phyloP scores from a whole-genome alignment of 2,888 invertebrate species.

The Theristus sp. region DNA sequence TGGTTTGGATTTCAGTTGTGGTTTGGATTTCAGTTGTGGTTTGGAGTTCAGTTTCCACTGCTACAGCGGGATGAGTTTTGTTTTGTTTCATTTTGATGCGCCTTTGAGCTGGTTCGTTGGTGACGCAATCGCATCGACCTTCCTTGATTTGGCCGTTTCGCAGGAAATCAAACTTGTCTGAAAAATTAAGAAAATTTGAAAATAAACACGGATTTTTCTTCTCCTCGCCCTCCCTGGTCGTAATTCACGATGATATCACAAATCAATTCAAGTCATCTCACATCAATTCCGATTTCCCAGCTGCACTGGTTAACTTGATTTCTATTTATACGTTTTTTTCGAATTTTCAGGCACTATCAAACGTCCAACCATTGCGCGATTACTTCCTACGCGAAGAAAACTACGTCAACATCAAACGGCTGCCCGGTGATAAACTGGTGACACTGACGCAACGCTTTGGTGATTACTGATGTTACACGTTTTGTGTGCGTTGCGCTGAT shows the following conservation, averaged over 20 bases:
- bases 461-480: too few species aligned
- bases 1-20: too few species aligned
- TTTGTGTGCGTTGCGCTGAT: too few species aligned
- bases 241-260: not conserved
- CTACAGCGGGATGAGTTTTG: not conserved
- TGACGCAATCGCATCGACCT: too few species aligned
- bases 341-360: conserved; percentile 57
- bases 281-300: not conserved
- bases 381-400: conserved; percentile 85
- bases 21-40: too few species aligned
- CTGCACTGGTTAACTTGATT: too few species aligned
- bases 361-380: conserved; percentile 78
- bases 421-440: conserved; percentile 83
- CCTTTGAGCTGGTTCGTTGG: too few species aligned
- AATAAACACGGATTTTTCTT: not conserved
- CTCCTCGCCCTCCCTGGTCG: not conserved
- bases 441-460: conserved; percentile 53
- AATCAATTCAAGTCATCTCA: not conserved
- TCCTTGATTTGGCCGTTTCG: too few species aligned
- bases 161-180: too few species aligned
- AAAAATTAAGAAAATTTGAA: too few species aligned
- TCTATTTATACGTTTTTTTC: not conserved
- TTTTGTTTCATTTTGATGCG: not conserved
- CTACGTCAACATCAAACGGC: conserved; percentile 59
- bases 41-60: not conserved